Conservation (phyloP, 2,888 invertebrate species). For the Lochmaea capreae region DNA sequence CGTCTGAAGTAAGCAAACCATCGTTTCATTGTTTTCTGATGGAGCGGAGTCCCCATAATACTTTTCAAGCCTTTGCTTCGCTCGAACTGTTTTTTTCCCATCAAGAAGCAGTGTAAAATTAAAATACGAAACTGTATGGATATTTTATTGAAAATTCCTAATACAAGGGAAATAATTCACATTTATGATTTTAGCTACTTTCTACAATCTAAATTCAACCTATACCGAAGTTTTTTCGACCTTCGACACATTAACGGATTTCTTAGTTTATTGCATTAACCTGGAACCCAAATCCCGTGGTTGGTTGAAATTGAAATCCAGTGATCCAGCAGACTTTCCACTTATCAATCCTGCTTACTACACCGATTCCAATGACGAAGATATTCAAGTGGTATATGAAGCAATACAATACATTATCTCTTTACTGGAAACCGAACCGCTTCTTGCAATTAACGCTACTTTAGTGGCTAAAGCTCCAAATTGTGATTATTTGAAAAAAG, state of each 20-base stretch:
- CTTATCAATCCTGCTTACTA: constrained; percentile 52
- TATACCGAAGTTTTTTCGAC: neutral
- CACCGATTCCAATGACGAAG: constrained; percentile 57
- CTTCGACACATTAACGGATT: constrained; percentile 12
- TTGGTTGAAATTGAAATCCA: constrained; percentile 51
- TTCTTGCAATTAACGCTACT: constrained; percentile 70
- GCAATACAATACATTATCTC: constrained; percentile 65
- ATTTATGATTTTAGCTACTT: constrained; percentile 5
- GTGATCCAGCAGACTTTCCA: constrained; percentile 54
- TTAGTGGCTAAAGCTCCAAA: constrained; percentile 69
- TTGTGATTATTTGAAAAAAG: constrained; percentile 54
- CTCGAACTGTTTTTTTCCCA: too few relatives aligned
- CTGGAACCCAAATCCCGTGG: constrained; percentile 55
- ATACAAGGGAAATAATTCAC: too few relatives aligned
- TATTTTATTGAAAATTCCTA: too few relatives aligned
- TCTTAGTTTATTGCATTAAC: constrained; percentile 1
- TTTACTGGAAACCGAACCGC: constrained; percentile 67
- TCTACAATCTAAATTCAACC: constrained; percentile 2
- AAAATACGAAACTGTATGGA: too few relatives aligned
- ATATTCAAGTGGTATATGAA: constrained; percentile 74
- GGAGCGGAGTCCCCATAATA: too few relatives aligned
- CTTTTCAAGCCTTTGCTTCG: too few relatives aligned
- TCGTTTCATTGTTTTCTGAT: too few relatives aligned
- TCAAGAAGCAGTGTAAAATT: too few relatives aligned
- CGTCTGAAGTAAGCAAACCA: too few relatives aligned